Conservation (phyloP, 2,113 vertebrate species). For the Daubentonia madagascariensis region DNA sequence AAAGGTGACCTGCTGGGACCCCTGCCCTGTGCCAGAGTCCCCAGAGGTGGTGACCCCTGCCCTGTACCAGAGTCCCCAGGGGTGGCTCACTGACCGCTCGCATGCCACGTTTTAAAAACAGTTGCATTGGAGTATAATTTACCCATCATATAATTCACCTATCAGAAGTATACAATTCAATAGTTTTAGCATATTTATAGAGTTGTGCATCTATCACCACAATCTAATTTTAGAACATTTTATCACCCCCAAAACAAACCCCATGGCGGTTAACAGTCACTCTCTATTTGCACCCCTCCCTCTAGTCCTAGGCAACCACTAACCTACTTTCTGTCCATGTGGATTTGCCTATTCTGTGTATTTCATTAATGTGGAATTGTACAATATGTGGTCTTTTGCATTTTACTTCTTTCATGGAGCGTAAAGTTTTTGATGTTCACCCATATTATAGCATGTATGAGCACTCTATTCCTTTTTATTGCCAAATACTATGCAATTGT, state of each 20-base stretch:
- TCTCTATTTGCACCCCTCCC: background rate
- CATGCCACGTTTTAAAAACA: background rate
- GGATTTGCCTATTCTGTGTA: background rate
- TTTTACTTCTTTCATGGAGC: background rate
- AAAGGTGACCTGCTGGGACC: too few relatives aligned
- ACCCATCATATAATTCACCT: too few relatives aligned
- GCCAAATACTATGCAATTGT: fast-evolving
- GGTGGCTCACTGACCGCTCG: too few relatives aligned
- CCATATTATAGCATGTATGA: fast-evolving
- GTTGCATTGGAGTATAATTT: background rate
- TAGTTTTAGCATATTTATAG: background rate
- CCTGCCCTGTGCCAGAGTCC: background rate
- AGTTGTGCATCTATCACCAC: background rate
- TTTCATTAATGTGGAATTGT: background rate
- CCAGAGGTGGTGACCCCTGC: background rate
- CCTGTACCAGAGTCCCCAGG: background rate
- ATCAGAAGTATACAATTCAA: background rate
- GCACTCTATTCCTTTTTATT: background rate
- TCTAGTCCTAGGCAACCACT: background rate
- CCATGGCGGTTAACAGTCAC: background rate
- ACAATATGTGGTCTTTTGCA: fast-evolving
- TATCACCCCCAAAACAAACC: background rate
- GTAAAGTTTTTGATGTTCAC: background rate
- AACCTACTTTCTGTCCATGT: background rate
- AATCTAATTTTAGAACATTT: background rate